Conservation (phyloP, 2,797 vertebrate species). For the Chelon labrosus region DNA sequence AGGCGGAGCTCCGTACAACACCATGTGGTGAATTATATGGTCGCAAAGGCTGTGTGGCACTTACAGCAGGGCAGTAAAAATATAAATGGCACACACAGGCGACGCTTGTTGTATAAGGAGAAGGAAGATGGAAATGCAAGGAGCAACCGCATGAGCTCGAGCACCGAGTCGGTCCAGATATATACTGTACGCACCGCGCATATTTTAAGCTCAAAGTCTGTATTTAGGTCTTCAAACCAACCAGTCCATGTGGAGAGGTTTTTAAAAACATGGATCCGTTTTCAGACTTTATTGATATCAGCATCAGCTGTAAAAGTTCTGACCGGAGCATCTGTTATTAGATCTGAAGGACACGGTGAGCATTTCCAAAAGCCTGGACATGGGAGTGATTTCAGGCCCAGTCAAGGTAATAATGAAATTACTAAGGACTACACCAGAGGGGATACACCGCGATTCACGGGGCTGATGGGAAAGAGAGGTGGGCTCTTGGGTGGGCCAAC, state of each 20-base stretch:
- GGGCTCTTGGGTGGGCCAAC: constrained; percentile 22
- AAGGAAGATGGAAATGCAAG: constrained; percentile 5
- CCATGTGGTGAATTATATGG: constrained; percentile 44
- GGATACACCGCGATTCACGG: background rate
- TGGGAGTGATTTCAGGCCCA: constrained; percentile 6
- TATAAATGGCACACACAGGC: constrained; percentile 53
- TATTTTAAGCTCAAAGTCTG: background rate
- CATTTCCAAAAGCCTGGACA: constrained; percentile 3
- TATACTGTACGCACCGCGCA: background rate
- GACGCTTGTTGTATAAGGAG: constrained; percentile 5
- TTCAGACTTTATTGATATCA: background rate
- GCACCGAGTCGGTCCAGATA: background rate
- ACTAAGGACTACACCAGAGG: constrained; percentile 3
- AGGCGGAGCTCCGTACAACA: constrained; percentile 35
- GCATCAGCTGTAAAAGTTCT: background rate
- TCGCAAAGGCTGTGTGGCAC: constrained; percentile 36
- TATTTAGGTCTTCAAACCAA: background rate
- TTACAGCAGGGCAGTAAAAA: constrained; percentile 53
- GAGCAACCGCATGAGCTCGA: constrained; percentile 6
- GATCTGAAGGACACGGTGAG: background rate
- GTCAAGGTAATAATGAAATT: constrained; percentile 15
- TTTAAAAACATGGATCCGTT: too few species aligned
- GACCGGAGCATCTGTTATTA: background rate
- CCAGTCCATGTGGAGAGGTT: background rate
- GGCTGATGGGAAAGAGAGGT: constrained; percentile 26